Evolutionary conservation across 1,140 invertebrate genomes (phyloP).

Genomic region (Drosophila nikananu): DNA sequence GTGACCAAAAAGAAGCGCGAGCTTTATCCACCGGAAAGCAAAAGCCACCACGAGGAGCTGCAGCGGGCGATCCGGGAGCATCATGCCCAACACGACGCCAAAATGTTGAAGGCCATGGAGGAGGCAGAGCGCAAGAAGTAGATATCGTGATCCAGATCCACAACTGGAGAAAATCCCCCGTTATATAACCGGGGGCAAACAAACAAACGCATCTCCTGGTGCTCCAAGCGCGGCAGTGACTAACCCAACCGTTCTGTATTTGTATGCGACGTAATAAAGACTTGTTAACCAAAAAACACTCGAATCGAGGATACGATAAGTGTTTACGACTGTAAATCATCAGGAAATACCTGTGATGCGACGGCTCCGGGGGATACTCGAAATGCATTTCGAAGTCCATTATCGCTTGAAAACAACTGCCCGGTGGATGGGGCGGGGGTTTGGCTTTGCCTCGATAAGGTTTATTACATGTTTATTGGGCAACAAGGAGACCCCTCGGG

Average conservation of each 20-base stretch:
- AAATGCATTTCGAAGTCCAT: constrained; percentile 24
- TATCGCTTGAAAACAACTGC: constrained; percentile 33
- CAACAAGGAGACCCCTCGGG: constrained; percentile 10
- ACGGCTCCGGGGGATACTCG: constrained; percentile 27
- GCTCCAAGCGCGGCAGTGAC: constrained; percentile 16
- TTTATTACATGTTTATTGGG: constrained; percentile 27
- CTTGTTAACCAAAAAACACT: constrained; percentile 34
- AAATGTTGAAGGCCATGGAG: constrained; percentile 85
- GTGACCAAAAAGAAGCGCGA: constrained; percentile 90
- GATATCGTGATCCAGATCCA: constrained; percentile 1
- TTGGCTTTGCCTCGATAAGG: constrained; percentile 20
- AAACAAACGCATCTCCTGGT: constrained; percentile 8
- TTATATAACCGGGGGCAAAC: constrained; percentile 58
- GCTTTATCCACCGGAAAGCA: constrained; percentile 89
- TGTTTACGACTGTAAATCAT: constrained; percentile 47
- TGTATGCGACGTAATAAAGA: constrained; percentile 42
- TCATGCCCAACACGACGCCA: constrained; percentile 86
- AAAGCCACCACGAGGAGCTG: constrained; percentile 87
- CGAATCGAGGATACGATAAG: constrained; percentile 28
- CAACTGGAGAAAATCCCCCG: constrained; percentile 22
- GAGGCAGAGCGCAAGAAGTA: constrained; percentile 77
- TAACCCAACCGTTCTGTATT: constrained; percentile 34
- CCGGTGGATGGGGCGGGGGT: not conserved
- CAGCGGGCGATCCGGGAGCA: constrained; percentile 87
- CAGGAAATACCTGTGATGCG: constrained; percentile 24